Evolutionary conservation across 2,113 vertebrate species (phyloP), one percentile per base, ranked within the genome.

Genomic region (Ascaphus truei): DNA sequence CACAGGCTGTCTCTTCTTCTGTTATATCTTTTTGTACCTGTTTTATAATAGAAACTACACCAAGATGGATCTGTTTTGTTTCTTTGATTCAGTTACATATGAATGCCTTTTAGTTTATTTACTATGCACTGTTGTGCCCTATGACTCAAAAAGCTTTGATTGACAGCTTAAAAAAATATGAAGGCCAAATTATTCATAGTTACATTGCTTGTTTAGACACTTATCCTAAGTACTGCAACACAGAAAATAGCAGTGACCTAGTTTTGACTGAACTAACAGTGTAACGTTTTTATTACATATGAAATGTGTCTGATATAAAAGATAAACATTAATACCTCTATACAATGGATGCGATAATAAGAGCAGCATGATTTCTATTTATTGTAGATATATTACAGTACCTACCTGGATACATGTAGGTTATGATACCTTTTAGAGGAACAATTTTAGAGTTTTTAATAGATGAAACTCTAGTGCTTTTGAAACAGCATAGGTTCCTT

Each of bases 161-260:
- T 71, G 56, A 61, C 67, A 61, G 56, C 56, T 51, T 29, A 16
- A 18, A 51, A 48, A 50, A 27, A 47, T 60, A 13, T 68, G 20
- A 51, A 61, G 45, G 30, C 57, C 67, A 71, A 71, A 71, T 71
- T 39, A 71, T 52, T 33, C 30, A 61, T 39, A 51, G 36, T 30
- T 47, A 29, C 25, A 23, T n/a, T 51, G n/a, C 57, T 61, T 60
- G 43, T 71, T 61, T 52, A 71, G 45, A 71, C 56, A 51, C 66
- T 58, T 58, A 58, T 58, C 52, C 53, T 58, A 69, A 69, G 43
- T 60, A 50, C 67, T 52, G 33, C 15, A 25, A 43, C 16, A 39
- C 23, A 61, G 63, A 33, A 68, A 61, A 50, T 51, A 71, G n/a
- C 33, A 10, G 43, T 52, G 67, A 68, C 66, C 55, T 68, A 68